Evolutionary conservation across 2,797 vertebrate genomes (phyloP), one percentile per base, ranked within the genome.

Genomic region (Poeciliopsis turneri): DNA sequence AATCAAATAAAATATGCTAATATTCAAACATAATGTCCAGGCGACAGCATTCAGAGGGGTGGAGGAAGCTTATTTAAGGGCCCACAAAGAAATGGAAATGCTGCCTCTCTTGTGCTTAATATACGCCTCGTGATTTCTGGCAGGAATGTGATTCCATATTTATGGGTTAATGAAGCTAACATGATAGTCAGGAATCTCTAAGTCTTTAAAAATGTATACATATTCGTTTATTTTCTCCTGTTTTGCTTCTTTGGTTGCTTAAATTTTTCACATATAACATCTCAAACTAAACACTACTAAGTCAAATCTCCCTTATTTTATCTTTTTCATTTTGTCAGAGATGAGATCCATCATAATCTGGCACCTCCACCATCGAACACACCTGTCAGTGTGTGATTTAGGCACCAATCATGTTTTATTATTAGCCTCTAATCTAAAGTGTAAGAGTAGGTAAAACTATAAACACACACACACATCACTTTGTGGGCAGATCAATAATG

Each of bases 391-490:
- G n/a, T 79, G 79, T 89, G 91, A 94, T 92, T 90, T 90, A 95
- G 83, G 59, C n/a, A 20, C 51, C 87, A 92, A 93, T 95, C 78
- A 88, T 83, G 84, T 87, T 92, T 94, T 92, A 93, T 93, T 92
- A 90, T 92, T 90, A 87, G 84, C 74, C 13, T 82, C 68, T 82
- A 76, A 80, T 90, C 88, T 81, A 82, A 91, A 93, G 86, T 90
- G 84, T 86, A 87, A 87, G 81, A 83, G 86, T 83, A 80, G 83
- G 78, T 87, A 77, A 90, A 92, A 85, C 81, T 73, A 80, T 66
- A 82, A 69, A 80, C 76, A 82, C 74, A 78, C 59, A 72, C 76
- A 75, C 76, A 86, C 84, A 74, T 66, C 39, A 49, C 45, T 82
- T 64, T 41, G 59, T 47, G 74, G 72, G 33, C 39, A 49, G 81